These are phyloP conservation scores for Drosophila auraria DNA, from an alignment of 1,140 invertebrate species.

Conservation along the genomic window DNA sequence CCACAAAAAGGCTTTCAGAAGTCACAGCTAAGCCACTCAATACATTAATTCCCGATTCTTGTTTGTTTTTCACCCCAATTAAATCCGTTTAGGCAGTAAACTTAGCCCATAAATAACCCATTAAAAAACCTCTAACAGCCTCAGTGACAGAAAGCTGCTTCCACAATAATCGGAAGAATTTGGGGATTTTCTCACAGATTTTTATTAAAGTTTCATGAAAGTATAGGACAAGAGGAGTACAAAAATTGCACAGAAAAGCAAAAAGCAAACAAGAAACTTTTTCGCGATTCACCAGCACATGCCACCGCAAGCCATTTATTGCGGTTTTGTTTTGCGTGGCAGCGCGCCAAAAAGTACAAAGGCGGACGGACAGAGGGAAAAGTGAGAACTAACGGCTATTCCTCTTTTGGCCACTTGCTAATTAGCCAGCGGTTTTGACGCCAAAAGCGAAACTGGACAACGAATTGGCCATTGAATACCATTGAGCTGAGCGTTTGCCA, in stretches of 20 bases:
- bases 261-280: conserved; percentile 2
- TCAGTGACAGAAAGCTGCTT: neutral
- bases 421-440: conserved; percentile 26
- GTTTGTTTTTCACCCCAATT: neutral
- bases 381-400: conserved; percentile 30
- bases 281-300: conserved; percentile 1
- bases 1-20: neutral
- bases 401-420: conserved; percentile 38
- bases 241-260: conserved; percentile 3
- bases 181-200: neutral
- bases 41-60: neutral
- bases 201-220: neutral
- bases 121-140: neutral
- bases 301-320: conserved; percentile 30
- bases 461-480: conserved; percentile 7
- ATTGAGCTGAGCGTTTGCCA: neutral
- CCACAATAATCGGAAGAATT: neutral
- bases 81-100: neutral
- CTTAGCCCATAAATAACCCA: conserved; percentile 5
- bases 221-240: neutral
- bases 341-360: conserved; percentile 8
- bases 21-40: neutral
- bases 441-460: neutral
- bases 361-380: conserved; percentile 16
- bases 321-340: conserved; percentile 31